phyloP scores from a whole-genome alignment of 2,113 vertebrate species.

The Tachysurus fulvidraco region DNA sequence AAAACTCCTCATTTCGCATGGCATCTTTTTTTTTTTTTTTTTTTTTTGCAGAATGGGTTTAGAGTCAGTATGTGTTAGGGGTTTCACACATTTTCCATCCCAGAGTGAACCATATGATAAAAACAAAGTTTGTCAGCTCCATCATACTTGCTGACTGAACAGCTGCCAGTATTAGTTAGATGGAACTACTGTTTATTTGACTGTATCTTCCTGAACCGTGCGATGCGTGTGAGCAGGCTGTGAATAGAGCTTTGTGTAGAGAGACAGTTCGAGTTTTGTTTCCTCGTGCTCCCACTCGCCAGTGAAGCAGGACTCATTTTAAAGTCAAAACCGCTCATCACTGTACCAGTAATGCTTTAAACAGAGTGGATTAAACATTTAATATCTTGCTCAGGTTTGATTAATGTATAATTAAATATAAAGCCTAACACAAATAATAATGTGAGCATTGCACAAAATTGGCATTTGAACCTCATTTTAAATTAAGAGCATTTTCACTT shows the following conservation, averaged over 20 bases:
- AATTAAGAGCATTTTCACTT: too few relatives aligned
- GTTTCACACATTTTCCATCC: conserved; percentile 7
- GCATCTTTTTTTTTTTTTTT: not conserved
- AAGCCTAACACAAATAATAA: not conserved
- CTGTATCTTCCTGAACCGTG: conserved; percentile 62
- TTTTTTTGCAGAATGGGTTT: not conserved
- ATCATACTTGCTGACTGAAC: not conserved
- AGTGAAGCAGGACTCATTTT: conserved; percentile 31
- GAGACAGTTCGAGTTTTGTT: conserved; percentile 59
- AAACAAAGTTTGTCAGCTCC: not conserved
- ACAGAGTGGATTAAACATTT: not conserved
- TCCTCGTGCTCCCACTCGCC: conserved; percentile 50
- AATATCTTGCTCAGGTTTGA: not conserved
- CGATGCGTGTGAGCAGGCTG: conserved; percentile 62
- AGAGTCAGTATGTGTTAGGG: not conserved
- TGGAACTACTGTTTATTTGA: conserved; percentile 71
- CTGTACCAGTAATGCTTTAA: not conserved
- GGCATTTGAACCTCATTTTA: not conserved
- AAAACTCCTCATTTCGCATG: not conserved
- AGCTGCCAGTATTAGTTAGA: conserved; percentile 67
- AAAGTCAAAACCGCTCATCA: conserved; percentile 32
- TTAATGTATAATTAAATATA: not conserved
- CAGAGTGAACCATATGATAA: conserved; percentile 5
- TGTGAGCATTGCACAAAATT: not conserved
- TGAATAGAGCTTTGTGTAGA: conserved; percentile 74